Conservation (phyloP, 2,113 vertebrate species). For the Zeus faber region DNA sequence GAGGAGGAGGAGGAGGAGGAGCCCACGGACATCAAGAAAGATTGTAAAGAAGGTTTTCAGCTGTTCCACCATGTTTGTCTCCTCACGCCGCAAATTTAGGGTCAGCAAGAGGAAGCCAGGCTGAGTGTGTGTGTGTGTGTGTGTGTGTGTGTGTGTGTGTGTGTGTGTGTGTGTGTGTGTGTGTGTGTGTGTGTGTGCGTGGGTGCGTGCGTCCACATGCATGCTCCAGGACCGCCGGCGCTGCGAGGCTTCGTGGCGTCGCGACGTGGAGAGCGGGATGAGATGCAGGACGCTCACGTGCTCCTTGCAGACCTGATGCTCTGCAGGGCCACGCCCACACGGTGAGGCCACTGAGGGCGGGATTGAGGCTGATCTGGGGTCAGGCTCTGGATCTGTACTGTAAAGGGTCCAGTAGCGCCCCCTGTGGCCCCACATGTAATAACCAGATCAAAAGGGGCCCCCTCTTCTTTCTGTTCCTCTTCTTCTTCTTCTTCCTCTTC, state of each 20-base stretch:
- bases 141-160: not conserved
- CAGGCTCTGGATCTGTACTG: too few species aligned
- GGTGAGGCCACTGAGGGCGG: too few species aligned
- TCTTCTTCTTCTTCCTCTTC: too few species aligned
- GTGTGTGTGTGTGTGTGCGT: conserved; percentile 15
- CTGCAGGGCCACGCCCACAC: not conserved
- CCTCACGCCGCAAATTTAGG: too few species aligned
- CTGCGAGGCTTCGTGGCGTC: conserved; percentile 88
- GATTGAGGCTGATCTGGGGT: too few species aligned
- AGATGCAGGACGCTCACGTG: conserved; percentile 96
- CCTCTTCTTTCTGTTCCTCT: too few species aligned
- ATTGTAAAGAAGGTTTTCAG: conserved; percentile 99
- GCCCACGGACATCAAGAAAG: conserved; percentile 88
- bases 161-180: conserved; percentile 12
- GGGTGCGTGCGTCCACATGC: conserved; percentile 11
- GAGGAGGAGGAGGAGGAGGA: conserved; percentile 68
- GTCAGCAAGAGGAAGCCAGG: too few species aligned
- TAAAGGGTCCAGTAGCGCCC: too few species aligned
- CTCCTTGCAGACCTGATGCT: conserved; percentile 81
- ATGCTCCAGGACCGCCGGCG: conserved; percentile 62
- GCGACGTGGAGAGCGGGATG: conserved; percentile 89
- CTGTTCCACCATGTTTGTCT: conserved; percentile 73
- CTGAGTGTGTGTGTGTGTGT: conserved; percentile 14
- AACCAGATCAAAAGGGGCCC: too few species aligned
- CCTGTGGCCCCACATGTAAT: too few species aligned